Evolutionary conservation across 2,113 vertebrate species (phyloP), one percentile per base, ranked within the genome.

Genomic region (Eptesicus fuscus): DNA sequence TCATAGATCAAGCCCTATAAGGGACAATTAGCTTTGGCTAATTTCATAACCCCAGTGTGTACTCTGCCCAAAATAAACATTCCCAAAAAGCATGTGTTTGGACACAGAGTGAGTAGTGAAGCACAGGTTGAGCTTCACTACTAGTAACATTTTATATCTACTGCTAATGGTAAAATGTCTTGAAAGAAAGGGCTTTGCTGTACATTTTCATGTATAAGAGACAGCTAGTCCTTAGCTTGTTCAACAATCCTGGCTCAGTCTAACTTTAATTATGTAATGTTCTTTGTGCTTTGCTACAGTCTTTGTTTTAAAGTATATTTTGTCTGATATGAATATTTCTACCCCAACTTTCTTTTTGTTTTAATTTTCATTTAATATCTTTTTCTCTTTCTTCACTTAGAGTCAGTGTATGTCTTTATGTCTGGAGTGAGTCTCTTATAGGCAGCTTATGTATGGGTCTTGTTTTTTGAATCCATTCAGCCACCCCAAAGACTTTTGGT

Each of bases 11-110:
- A 90, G 35, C 65, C 53, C 80, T 74, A 53, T 85, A 28, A 67
- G 73, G 65, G 40, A 76, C 49, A 91, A 35, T 92, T 95, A 88
- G 70, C 47, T 74, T 95, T 83, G 69, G 40, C 37, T 89, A 79
- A 56, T 83, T 84, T 85, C 63, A 85, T 79, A 95, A 89, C 63
- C 37, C 8, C 42, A 83, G 28, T 88, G 49, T 92, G 84, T 83
- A 51, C 49, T 70, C 37, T 76, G 37, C 7, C 10, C 11, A 25
- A 78, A 73, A 69, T 61, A 77, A 76, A 17, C 25, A 78, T 63
- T 89, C 44, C 53, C 40, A 63, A 74, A 79, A 79, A 84, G 42
- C 51, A 65, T 37, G 30, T 83, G 30, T 84, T 84, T 84, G 63
- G 22, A 63, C 63, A 65, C 37, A 93, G 30, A 88, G 16, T 7